Base-by-base conservation (phyloP, 2,113 vertebrate species). In the Nycticryphes semicollaris region DNA sequence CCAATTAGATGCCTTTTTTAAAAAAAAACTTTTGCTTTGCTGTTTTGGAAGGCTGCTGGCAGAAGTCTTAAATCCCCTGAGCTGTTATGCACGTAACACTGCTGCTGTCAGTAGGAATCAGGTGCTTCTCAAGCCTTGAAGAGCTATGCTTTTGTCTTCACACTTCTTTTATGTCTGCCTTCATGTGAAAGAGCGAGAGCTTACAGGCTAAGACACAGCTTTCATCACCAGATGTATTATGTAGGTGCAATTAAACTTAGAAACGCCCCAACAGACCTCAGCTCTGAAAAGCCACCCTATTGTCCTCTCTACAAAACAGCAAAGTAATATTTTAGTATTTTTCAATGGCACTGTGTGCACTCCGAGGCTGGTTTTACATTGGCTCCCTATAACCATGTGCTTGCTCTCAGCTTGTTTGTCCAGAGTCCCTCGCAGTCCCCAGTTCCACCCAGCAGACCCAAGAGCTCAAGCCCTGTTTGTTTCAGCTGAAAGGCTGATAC, bases 311-410 rank as follows among this genome's bases (percentile, higher is more conserved):
- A 16, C 35, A 54, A 54, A 53, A 60, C 3, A 60, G 13, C 11
- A 8, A 68, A 87, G 33, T n/a, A 53, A 47, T 10, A 5, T 10
- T 81, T 89, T 9, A 9, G 19, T 33, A 18, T 27, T 89, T 94
- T 41, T n/a, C 47, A 37, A 12, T 7, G 22, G 48, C 57, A 7
- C 5, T 14, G 20, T 0, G 0, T 37, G 21, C 60, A 82, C 62
- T 57, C 41, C 60, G 37, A 54, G 35, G 41, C 59, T 37, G 28
- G 7, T 83, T 93, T 90, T 82, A 51, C n/a, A 10, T 43, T 79
- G 70, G 18, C 39, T 50, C 1, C 50, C 33, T n/a, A 0, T 37
- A 73, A 31, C 13, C 4, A 6, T 1, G 1, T 4, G 0, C 72
- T 78, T 2, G 1, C 45, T 33, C 47, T 57, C 28, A 14, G 17